Evolutionary conservation across 2,113 vertebrate genomes (phyloP).

Genomic region (Machaerirhynchus nigripectus): DNA sequence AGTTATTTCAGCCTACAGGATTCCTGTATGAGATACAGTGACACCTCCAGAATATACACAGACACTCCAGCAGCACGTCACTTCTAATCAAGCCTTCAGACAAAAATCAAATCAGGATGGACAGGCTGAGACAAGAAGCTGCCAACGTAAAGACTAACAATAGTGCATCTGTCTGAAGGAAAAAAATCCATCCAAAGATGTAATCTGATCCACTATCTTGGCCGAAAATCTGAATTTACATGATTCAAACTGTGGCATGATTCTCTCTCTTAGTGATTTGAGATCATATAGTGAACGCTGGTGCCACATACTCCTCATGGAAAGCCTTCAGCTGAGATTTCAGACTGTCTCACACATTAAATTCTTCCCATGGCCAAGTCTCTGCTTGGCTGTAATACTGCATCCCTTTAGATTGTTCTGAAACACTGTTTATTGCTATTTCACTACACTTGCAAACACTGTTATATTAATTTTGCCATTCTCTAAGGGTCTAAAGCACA

Average conservation of each 20-base stretch:
- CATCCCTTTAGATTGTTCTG: not conserved
- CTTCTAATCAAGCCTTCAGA: not conserved
- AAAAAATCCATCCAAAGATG: not conserved
- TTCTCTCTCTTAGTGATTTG: not conserved
- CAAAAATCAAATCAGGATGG: not conserved
- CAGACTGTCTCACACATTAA: not conserved
- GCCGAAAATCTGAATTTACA: not conserved
- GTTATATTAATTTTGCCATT: not conserved
- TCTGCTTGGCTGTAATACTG: not conserved
- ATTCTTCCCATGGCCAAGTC: not conserved
- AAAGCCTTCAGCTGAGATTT: not conserved
- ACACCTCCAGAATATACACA: not conserved
- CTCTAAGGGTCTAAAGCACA: not conserved
- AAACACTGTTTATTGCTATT: not conserved
- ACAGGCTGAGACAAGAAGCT: not conserved
- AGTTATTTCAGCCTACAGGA: not conserved
- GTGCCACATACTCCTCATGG: not conserved
- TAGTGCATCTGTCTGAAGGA: not conserved
- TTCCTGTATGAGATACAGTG: not conserved
- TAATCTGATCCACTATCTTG: not conserved
- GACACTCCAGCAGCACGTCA: not conserved
- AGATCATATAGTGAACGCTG: accelerated
- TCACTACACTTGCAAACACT: not conserved
- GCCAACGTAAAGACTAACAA: not conserved
- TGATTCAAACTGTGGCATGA: not conserved